Conservation (phyloP, 2,888 invertebrate genomes). For the Eudasyphora cyanicolor region DNA sequence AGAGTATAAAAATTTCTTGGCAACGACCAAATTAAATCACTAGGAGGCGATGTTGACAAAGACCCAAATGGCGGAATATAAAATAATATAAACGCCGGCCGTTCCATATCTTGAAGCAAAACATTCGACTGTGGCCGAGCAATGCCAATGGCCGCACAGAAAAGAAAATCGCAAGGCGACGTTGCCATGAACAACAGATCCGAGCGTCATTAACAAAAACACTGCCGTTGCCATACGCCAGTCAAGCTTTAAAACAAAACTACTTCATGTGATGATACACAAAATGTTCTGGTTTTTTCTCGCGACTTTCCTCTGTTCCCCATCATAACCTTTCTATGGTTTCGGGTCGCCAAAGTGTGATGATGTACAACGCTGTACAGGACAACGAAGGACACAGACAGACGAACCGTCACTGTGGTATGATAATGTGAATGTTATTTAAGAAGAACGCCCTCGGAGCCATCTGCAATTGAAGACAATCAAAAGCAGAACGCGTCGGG, state of each 20-base stretch:
- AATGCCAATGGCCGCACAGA: slow-evolving; percentile 2
- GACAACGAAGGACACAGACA: background rate
- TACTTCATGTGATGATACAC: slow-evolving; percentile 24
- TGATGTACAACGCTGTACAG: no score
- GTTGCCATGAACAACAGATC: slow-evolving; percentile 19
- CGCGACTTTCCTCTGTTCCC: background rate
- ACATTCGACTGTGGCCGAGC: slow-evolving; percentile 19
- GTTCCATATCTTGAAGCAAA: slow-evolving; percentile 44
- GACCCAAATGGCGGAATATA: background rate
- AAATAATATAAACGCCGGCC: background rate
- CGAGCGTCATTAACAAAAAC: slow-evolving; percentile 44
- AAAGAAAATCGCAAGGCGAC: background rate
- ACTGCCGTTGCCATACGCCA: background rate
- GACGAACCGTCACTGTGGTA: slow-evolving; percentile 35
- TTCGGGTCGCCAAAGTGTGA: background rate
- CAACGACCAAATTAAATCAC: slow-evolving; percentile 52
- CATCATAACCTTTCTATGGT: background rate
- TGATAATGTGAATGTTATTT: slow-evolving; percentile 59
- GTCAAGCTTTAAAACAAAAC: slow-evolving; percentile 26
- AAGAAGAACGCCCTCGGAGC: slow-evolving; percentile 62
- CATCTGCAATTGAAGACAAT: slow-evolving; percentile 63
- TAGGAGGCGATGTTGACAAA: background rate
- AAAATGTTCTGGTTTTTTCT: slow-evolving; percentile 27
- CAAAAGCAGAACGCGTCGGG: slow-evolving; percentile 63
- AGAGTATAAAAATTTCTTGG: no score